These are phyloP conservation scores for Nannoperca australis DNA, from an alignment of 2,797 vertebrate species.

Conservation along the genomic window DNA sequence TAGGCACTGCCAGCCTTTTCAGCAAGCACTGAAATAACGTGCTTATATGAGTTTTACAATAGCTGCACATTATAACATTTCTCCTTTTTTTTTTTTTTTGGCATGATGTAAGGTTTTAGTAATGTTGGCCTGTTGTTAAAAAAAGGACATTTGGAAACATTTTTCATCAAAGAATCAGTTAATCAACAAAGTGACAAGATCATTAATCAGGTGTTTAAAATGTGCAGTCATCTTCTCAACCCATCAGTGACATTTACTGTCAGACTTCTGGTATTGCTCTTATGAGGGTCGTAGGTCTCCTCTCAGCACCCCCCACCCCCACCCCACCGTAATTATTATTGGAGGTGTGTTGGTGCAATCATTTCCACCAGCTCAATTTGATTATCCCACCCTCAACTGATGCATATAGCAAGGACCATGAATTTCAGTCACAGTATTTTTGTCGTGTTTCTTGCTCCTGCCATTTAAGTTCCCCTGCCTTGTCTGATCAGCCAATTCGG, in stretches of 20 bases:
- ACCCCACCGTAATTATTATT: not conserved
- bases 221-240: conserved; percentile 18
- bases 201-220: not conserved
- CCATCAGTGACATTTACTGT: conserved; percentile 24
- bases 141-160: not conserved
- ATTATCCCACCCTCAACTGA: not conserved
- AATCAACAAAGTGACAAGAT: not conserved
- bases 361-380: not conserved
- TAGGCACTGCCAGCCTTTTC: conserved; percentile 62
- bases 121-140: not conserved
- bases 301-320: not conserved
- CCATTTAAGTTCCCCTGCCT: not conserved
- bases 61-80: not conserved
- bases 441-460: not conserved
- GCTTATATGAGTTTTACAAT: not conserved
- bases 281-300: not conserved
- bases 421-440: not conserved
- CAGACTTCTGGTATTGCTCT: not conserved
- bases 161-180: not conserved
- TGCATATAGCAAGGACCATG: conserved; percentile 33
- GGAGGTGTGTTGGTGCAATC: not conserved
- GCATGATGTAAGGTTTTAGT: not conserved
- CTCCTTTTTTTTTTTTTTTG: not conserved
- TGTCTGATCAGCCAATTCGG: not conserved
- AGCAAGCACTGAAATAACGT: not conserved